Base-by-base conservation (phyloP, 2,888 invertebrate species). In the Sphaerophoria taeniata region DNA sequence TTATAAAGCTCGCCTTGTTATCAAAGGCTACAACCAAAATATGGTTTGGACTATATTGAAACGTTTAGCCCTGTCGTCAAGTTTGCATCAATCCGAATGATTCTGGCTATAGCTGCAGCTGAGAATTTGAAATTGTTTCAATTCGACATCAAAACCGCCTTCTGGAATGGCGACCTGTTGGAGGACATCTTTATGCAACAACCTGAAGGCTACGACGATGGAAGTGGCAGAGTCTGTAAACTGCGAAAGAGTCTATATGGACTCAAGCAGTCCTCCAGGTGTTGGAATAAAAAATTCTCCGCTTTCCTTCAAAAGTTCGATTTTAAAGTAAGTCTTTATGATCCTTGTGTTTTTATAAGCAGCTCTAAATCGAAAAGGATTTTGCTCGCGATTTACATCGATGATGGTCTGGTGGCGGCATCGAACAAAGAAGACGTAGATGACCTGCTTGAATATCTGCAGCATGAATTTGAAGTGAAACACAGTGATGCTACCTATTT, bases 241-340 rank as follows among this genome's bases (percentile, higher is more conserved):
- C 58, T 87, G n/a, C 36, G 70, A 7, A 83, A 81, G 31, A 69
- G 69, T 34, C 69, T 69, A 11, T 69, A 53, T 24, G 69, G 69
- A 9, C 47, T 69, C 12, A 43, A 69, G 31, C 55, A 69, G 31
- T 69, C 55, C 43, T 69, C 69, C 5, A 53, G 67, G 36, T 63
- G 45, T 31, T 63, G 61, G 45, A 45, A 45, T 12, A 63, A 55
- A 45, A 86, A 75, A 53, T 88, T 89, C 24, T 71, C 53, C 9
- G 34, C 78, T 11, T 87, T 88, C 53, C n/a, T n/a, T n/a, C n/a
- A n/a, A 14, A 77, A 75, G 31, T 85, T 87, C 61, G 72, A 79
- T 12, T 82, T 88, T 33, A 73, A 82, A 47, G 47, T 47, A 47
- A 12, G 47, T 47, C 47, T n/a, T 7, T 53, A 9, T 14, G 72